Base-by-base conservation (phyloP, 2,888 invertebrate species). In the Philopedon plagiatum region DNA sequence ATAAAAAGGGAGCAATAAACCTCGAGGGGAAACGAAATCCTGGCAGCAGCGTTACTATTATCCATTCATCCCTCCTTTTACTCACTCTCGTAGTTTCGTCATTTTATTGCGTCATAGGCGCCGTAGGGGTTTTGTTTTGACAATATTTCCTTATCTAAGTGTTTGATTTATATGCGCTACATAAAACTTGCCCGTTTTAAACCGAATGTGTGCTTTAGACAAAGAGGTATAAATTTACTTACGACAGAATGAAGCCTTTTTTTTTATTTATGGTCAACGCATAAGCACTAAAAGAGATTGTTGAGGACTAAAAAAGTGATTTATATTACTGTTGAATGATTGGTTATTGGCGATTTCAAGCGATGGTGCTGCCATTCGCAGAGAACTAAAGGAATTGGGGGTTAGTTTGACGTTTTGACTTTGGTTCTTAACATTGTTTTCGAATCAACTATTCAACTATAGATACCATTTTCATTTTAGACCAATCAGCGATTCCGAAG, bases 11-110 rank as follows among this genome's bases (percentile, higher is more conserved):
- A 61, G 60, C 60, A 60, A 60, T 60, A 60, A 60, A 60, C 19
- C 39, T 60, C 26, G 26, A 26, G 44, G 46, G 64, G 41, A 26
- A 56, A 56, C 15, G 29, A 54, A 64, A 41, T 26, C 54, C 56
- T 39, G 34, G 29, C 64, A 41, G 11, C 54, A 23, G n/a, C n/a
- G n/a, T n/a, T 56, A 64, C 64, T 64, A 62, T 56, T 70, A 54
- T 26, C 63, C 71, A 65, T 71, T 71, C 64, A 71, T 60, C 21
- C 60, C 44, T 57, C 65, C 62, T 69, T 56, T 49, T 58, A 64
- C 62, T 63, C 70, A 70, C 32, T 70, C 51, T 19, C 37, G 34
- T 49, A 65, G 49, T 65, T 71, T 64, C 60, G 51, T 41, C 29
- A 39, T 37, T 39, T 29, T 29, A 32, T 62, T 46, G 49, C 62